These are phyloP conservation scores for Selenia dentaria DNA, from an alignment of 2,888 invertebrate species.

Conservation along the genomic window DNA sequence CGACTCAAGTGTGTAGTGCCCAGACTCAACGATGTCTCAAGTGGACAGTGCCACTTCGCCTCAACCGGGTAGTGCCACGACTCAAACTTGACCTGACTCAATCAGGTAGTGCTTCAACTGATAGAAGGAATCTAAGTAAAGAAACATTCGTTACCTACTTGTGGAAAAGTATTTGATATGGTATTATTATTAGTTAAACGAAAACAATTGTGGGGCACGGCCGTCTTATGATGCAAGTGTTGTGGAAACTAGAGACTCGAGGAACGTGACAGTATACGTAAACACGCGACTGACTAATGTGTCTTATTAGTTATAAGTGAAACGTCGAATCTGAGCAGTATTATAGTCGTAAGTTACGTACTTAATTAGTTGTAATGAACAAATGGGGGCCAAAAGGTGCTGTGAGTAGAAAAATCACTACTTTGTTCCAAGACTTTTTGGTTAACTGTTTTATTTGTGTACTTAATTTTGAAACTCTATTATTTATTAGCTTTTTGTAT, in stretches of 20 bases:
- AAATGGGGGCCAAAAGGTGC: conserved; percentile 77
- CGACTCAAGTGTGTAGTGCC: background rate
- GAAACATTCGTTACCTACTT: background rate
- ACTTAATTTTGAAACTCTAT: conserved; percentile 25
- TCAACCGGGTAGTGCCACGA: background rate
- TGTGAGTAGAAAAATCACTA: conserved; percentile 55
- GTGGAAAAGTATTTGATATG: background rate
- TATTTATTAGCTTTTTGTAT: conserved; percentile 15
- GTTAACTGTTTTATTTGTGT: conserved; percentile 37
- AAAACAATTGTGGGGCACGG: background rate
- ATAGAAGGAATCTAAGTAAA: background rate
- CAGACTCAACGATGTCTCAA: conserved; percentile 2
- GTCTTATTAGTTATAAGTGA: conserved; percentile 39
- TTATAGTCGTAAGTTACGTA: conserved; percentile 69
- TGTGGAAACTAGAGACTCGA: conserved; percentile 24
- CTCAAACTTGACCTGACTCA: background rate
- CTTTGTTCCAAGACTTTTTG: conserved; percentile 61
- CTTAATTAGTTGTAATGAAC: conserved; percentile 45
- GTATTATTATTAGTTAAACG: conserved; percentile 1
- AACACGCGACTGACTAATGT: conserved; percentile 40
- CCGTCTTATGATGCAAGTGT: conserved; percentile 6
- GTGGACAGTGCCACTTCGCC: background rate
- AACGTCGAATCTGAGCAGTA: conserved; percentile 65
- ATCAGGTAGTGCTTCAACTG: background rate
- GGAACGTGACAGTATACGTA: conserved; percentile 29